Percentiles rank a stretch among this genome's conserved stretches.
Evolutionary conservation across 2,797 vertebrate species (phyloP).

Genomic region (Danio albolineatus): DNA sequence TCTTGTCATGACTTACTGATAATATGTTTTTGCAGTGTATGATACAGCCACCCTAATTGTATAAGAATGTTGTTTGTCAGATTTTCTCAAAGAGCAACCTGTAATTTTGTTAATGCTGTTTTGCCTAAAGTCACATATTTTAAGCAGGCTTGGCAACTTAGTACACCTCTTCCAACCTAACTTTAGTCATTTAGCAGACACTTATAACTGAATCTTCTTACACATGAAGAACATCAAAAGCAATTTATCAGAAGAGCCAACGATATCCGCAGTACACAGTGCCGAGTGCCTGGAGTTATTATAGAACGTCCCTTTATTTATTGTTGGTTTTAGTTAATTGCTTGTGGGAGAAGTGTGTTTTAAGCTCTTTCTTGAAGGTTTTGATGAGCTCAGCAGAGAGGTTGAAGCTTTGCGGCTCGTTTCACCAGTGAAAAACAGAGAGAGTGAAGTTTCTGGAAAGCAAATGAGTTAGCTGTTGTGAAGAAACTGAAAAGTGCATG

Average conservation of each 20-base stretch:
- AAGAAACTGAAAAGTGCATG: not conserved
- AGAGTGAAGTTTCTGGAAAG: not conserved
- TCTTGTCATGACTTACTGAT: no score
- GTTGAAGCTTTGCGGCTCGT: not conserved
- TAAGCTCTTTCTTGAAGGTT: constrained; percentile 12
- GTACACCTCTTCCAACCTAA: not conserved
- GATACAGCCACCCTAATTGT: no score
- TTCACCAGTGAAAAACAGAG: not conserved
- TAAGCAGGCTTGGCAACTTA: no score
- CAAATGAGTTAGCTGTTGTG: not conserved
- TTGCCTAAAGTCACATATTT: no score
- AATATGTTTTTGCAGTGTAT: no score
- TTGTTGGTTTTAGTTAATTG: constrained; percentile 33
- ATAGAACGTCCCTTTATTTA: constrained; percentile 30
- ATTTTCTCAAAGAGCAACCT: no score
- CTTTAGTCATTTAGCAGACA: not conserved
- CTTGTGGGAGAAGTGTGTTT: not conserved
- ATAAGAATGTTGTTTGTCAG: no score
- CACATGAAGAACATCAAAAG: not conserved
- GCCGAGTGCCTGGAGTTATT: constrained; percentile 8
- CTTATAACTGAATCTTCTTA: constrained; percentile 10
- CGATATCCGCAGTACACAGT: not conserved
- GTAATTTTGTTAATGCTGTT: no score
- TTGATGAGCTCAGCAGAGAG: not conserved
- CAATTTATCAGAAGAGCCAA: constrained; percentile 9